phyloP scores from a whole-genome alignment of 2,113 vertebrate species.

The Bujurquina vittata region DNA sequence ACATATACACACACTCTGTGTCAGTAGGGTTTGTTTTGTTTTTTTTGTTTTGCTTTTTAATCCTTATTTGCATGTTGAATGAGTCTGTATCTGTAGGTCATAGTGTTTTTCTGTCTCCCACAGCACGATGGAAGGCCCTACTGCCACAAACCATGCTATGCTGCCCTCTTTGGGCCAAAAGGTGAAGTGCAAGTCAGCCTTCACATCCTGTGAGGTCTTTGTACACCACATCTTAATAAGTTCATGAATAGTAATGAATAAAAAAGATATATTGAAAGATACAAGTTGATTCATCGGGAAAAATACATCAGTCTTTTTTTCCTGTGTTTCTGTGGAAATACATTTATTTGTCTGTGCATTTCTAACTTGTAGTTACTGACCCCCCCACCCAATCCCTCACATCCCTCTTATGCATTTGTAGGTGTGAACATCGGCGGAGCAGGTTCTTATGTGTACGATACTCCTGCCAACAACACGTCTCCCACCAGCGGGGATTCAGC shows the following conservation, averaged over 20 bases:
- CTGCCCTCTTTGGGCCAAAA: conserved; percentile 90
- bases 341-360: neutral
- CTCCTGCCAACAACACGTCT: conserved; percentile 79
- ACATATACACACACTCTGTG: too few relatives aligned
- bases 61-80: neutral
- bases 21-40: neutral
- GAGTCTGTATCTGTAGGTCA: neutral
- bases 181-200: conserved; percentile 70
- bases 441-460: conserved; percentile 94
- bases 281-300: neutral
- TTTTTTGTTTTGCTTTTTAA: neutral
- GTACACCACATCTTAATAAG: neutral
- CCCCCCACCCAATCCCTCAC: neutral
- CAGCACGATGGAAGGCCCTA: conserved; percentile 90
- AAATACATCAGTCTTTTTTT: neutral
- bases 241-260: neutral
- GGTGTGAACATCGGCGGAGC: conserved; percentile 96
- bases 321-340: neutral
- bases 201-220: neutral
- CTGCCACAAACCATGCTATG: conserved; percentile 93
- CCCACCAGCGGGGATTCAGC: conserved; percentile 79
- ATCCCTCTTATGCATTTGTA: conserved; percentile 42
- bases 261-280: neutral
- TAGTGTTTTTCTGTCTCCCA: conserved; percentile 21
- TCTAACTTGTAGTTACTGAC: neutral